A percentile compares a stretch with the other conserved stretches of the same genome.
Conservation (phyloP, 2,888 invertebrate species). For the Tiliacea citrago region DNA sequence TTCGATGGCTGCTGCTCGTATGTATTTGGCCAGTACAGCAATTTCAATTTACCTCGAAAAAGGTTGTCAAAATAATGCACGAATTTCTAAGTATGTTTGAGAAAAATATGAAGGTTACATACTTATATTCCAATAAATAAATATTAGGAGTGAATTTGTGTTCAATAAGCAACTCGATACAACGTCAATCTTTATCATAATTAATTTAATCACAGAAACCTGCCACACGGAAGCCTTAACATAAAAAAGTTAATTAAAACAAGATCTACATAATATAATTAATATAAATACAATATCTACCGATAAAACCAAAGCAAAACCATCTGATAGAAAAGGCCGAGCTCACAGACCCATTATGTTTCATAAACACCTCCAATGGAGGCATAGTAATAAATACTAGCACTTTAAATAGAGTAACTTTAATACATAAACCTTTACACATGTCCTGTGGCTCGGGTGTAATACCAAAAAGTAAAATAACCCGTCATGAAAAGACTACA, state of each 20-base stretch:
- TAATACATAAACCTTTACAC: slow-evolving; percentile 37
- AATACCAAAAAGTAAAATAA: slow-evolving; percentile 39
- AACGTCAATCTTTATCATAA: slow-evolving; percentile 1
- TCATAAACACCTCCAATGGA: slow-evolving; percentile 61
- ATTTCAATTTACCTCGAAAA: too few relatives aligned
- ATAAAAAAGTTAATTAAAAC: slow-evolving; percentile 14
- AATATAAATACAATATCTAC: slow-evolving; percentile 7
- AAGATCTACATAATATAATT: slow-evolving; percentile 4
- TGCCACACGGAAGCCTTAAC: slow-evolving; percentile 17
- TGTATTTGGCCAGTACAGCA: too few relatives aligned
- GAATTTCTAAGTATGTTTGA: too few relatives aligned
- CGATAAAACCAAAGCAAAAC: slow-evolving; percentile 32
- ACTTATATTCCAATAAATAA: slow-evolving; percentile 2
- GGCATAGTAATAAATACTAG: slow-evolving; percentile 48
- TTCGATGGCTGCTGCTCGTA: too few relatives aligned
- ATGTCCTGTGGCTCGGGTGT: slow-evolving; percentile 28
- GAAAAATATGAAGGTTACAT: too few relatives aligned
- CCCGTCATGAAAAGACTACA: slow-evolving; percentile 28
- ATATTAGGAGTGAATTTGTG: slow-evolving; percentile 13
- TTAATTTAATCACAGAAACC: slow-evolving; percentile 10
- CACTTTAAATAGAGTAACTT: slow-evolving; percentile 45
- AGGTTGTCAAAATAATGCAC: too few relatives aligned
- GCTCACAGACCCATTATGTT: slow-evolving; percentile 14
- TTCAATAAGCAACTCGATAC: slow-evolving; percentile 8
- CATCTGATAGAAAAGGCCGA: neutral